Percentiles rank a stretch among this genome's conserved stretches.
Conservation (phyloP, 2,888 invertebrate species). For the Cantharis nigra region DNA sequence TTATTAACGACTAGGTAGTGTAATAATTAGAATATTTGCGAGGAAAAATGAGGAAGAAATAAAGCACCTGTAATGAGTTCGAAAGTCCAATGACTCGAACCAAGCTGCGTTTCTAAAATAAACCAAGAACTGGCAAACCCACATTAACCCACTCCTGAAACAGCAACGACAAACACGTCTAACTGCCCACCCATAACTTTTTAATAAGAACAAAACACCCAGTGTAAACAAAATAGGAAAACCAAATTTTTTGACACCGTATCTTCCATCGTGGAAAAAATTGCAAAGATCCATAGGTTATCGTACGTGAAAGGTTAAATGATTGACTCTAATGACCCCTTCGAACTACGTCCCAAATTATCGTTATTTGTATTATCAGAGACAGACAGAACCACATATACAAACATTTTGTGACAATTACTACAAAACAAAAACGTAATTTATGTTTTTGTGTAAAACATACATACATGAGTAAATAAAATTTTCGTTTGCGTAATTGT, state of each 20-base stretch:
- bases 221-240: not conserved
- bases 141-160: conserved; percentile 22
- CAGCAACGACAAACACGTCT: conserved; percentile 13
- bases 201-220: conserved; percentile 8
- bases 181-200: conserved; percentile 12
- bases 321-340: conserved; percentile 11
- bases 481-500: not conserved
- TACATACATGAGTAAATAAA: not conserved
- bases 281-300: conserved; percentile 10
- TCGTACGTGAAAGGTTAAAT: conserved; percentile 20
- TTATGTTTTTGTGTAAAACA: not conserved
- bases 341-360: conserved; percentile 17
- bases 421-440: not conserved
- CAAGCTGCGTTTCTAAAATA: conserved; percentile 27
- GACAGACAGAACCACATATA: conserved; percentile 13
- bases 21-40: not conserved
- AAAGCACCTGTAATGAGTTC: conserved; percentile 36
- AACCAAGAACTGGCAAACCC: conserved; percentile 22
- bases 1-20: not conserved
- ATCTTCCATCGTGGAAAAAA: not conserved
- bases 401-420: conserved; percentile 1
- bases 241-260: conserved; percentile 3
- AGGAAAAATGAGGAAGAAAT: conserved; percentile 24
- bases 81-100: conserved; percentile 36
- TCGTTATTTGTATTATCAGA: conserved; percentile 10